These are phyloP conservation scores for Epinephelus coioides DNA, from an alignment of 2,797 vertebrate species.

Conservation along the genomic window DNA sequence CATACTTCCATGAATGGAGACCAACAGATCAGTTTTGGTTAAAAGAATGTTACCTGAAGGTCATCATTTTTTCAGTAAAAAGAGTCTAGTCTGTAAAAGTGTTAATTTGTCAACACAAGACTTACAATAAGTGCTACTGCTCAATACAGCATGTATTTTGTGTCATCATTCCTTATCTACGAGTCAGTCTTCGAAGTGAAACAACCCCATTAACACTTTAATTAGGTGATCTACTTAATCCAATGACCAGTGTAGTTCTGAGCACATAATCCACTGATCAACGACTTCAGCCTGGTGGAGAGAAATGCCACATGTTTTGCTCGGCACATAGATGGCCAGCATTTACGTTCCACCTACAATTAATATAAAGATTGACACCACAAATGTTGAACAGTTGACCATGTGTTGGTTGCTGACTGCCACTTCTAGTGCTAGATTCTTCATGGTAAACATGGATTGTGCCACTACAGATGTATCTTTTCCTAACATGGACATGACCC, in stretches of 20 bases:
- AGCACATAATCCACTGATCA: slow-evolving; percentile 15
- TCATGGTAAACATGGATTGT: neutral
- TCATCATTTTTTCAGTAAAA: neutral
- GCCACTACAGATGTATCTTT: neutral
- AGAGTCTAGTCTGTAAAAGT: neutral
- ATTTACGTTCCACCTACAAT: slow-evolving; percentile 2
- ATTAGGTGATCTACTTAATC: slow-evolving; percentile 26
- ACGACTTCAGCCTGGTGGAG: neutral
- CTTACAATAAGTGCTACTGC: neutral
- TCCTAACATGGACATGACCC: slow-evolving; percentile 3
- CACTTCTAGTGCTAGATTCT: neutral
- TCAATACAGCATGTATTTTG: neutral
- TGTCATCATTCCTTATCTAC: neutral
- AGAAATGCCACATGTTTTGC: neutral
- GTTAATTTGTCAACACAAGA: neutral
- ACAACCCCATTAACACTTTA: slow-evolving; percentile 10
- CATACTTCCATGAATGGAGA: neutral
- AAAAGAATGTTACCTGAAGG: neutral
- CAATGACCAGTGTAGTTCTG: neutral
- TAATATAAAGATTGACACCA: neutral
- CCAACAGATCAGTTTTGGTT: neutral
- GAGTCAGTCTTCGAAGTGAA: slow-evolving; percentile 2
- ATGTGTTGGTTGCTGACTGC: neutral
- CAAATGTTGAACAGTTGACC: neutral
- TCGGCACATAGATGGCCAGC: neutral